Conservation (phyloP, 2,797 vertebrate species). For the Gobionotothen gibberifrons region DNA sequence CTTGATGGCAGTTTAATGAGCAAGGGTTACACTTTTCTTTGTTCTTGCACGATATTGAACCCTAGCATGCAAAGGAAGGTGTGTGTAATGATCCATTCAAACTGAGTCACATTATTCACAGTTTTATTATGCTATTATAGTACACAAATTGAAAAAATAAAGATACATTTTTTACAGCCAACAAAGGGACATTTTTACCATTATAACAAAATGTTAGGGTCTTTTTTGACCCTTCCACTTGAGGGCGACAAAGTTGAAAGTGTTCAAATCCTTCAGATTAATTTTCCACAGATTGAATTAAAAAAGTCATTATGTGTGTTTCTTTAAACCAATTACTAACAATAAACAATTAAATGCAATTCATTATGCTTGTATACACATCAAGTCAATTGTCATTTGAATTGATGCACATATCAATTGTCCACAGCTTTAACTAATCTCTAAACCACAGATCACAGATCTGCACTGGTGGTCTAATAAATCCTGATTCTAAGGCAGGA, state of each 20-base stretch:
- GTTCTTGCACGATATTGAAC: conserved; percentile 9
- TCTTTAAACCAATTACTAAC: neutral
- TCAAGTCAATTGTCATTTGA: neutral
- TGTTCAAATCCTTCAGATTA: neutral
- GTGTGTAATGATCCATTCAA: conserved; percentile 20
- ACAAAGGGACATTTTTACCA: neutral
- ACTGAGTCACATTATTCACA: neutral
- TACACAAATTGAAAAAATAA: neutral
- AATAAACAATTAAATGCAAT: neutral
- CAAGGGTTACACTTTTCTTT: conserved; percentile 23
- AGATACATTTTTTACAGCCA: neutral
- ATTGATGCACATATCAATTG: neutral
- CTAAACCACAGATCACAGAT: conserved; percentile 10
- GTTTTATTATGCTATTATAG: conserved; percentile 1
- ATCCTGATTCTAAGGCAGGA: conserved; percentile 9
- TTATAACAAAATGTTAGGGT: neutral
- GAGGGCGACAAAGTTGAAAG: conserved; percentile 9
- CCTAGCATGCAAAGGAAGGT: conserved; percentile 34
- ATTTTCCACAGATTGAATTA: neutral
- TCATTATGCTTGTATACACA: neutral
- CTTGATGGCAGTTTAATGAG: conserved; percentile 28
- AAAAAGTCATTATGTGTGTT: neutral
- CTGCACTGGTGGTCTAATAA: conserved; percentile 42
- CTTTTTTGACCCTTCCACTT: conserved; percentile 5
- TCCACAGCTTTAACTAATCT: conserved; percentile 7